A percentile compares a stretch with the other conserved stretches of the same genome.
phyloP scores from a whole-genome alignment of 2,888 invertebrate species.

The Allophyes oxyacanthae region DNA sequence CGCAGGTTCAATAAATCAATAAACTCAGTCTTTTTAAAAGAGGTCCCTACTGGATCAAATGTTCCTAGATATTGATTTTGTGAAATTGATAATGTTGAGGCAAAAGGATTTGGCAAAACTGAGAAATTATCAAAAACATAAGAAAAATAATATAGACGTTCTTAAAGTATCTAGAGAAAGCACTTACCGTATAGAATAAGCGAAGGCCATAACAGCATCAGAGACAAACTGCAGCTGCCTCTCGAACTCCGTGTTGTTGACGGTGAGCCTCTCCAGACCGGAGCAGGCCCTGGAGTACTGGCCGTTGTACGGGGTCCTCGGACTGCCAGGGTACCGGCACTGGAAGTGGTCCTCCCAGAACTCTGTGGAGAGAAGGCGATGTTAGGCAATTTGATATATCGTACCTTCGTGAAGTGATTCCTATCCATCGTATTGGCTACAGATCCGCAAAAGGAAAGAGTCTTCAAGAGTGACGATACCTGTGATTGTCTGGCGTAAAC shows the following conservation, averaged over 20 bases:
- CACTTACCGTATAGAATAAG: constrained; percentile 94
- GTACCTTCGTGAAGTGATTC: background rate
- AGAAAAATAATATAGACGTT: too few species aligned
- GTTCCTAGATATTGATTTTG: too few species aligned
- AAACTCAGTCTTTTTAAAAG: too few species aligned
- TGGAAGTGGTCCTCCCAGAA: constrained; percentile 98
- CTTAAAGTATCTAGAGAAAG: background rate
- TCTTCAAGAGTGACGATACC: too few species aligned
- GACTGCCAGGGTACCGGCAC: constrained; percentile 95
- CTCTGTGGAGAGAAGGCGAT: constrained; percentile 86
- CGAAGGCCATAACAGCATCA: constrained; percentile 98
- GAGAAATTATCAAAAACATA: too few species aligned
- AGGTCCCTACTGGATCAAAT: too few species aligned
- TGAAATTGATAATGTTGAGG: too few species aligned
- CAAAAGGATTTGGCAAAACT: too few species aligned
- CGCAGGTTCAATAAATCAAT: too few species aligned
- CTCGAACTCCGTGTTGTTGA: constrained; percentile 95
- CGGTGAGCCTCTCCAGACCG: constrained; percentile 92
- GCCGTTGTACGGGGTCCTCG: constrained; percentile 94
- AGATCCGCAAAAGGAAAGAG: too few species aligned
- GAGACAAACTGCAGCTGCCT: constrained; percentile 98
- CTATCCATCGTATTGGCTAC: too few species aligned
- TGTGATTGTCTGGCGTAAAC: too few species aligned
- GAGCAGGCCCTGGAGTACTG: constrained; percentile 93
- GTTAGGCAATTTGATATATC: background rate